Base-by-base conservation (phyloP, 2,113 vertebrate species). In the Lates calcarifer region DNA sequence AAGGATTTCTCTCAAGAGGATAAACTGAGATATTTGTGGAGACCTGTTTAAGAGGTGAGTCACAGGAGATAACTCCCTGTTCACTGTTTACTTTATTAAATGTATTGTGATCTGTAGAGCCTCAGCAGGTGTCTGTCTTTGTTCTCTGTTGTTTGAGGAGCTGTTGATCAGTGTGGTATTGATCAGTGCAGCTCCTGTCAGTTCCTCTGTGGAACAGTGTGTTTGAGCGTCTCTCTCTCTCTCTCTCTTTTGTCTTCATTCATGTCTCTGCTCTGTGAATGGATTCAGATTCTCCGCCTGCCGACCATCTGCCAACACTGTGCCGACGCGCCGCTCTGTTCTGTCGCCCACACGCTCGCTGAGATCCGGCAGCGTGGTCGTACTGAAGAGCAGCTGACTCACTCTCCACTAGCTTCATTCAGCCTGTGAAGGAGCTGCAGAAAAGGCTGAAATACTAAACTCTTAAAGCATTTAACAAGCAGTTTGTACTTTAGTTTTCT, bases 281-380 rank as follows among this genome's bases (percentile, higher is more conserved):
- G 82, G 73, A 55, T 53, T 53, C 60, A 7, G 58, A 22, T 55
- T 2, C 55, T 77, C 79, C 51, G 73, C 79, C 84, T 15, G 37
- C 61, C 77, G 55, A 60, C 84, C 79, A 82, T 78, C 84, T 82
- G 82, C 72, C 79, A 28, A 5, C 37, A 28, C 63, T 28, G 18
- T 61, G 62, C 39, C 51, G 8, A 12, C 71, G 2, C 47, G 6
- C 39, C 2, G 20, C 29, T 73, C 62, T 10, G 26, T 67, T 51
- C 55, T 33, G 41, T 74, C 37, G 79, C 82, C 83, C 28, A 78
- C 86, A 8, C 56, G 14, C 75, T 45, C 55, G 15, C 80, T 61
- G 43, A 64, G 26, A 86, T 77, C 78, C 78, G 81, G 85, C 85
- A 49, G 85, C 81, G 82, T 84, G 85, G 85, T 84, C 56, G 35